phyloP scores from a whole-genome alignment of 2,888 invertebrate genomes.

The Thelaira solivaga region DNA sequence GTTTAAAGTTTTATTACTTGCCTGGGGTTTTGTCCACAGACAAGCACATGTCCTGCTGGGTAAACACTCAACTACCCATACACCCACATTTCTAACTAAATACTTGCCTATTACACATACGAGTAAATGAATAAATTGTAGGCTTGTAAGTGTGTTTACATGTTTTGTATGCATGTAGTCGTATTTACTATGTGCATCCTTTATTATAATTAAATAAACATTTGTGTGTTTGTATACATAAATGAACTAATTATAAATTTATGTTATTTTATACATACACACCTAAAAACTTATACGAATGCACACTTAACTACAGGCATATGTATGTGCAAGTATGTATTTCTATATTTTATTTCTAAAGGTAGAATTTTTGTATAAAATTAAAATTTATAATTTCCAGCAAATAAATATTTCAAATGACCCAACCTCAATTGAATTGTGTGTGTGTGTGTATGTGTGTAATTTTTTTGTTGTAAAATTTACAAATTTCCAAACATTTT shows the following conservation, averaged over 20 bases:
- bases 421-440: constrained; percentile 48
- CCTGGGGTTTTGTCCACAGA: too few relatives aligned
- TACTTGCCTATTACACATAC: background rate
- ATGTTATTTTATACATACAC: constrained; percentile 52
- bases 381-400: constrained; percentile 31
- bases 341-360: background rate
- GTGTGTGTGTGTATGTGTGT: background rate
- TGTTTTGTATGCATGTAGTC: background rate
- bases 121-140: too few relatives aligned
- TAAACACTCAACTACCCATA: too few relatives aligned
- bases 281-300: too few relatives aligned
- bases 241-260: constrained; percentile 60
- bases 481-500: constrained; percentile 15
- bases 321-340: background rate
- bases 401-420: constrained; percentile 52
- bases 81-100: background rate
- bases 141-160: background rate
- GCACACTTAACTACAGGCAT: constrained; percentile 8
- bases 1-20: too few relatives aligned
- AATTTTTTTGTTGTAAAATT: background rate
- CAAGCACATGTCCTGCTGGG: too few relatives aligned
- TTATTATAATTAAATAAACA: constrained; percentile 58
- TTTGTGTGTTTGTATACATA: constrained; percentile 53
- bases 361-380: constrained; percentile 25
- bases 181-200: constrained; percentile 18